Evolutionary conservation across 2,113 vertebrate species (phyloP), one percentile per base, ranked within the genome.

Genomic region (Leucosticte australis): DNA sequence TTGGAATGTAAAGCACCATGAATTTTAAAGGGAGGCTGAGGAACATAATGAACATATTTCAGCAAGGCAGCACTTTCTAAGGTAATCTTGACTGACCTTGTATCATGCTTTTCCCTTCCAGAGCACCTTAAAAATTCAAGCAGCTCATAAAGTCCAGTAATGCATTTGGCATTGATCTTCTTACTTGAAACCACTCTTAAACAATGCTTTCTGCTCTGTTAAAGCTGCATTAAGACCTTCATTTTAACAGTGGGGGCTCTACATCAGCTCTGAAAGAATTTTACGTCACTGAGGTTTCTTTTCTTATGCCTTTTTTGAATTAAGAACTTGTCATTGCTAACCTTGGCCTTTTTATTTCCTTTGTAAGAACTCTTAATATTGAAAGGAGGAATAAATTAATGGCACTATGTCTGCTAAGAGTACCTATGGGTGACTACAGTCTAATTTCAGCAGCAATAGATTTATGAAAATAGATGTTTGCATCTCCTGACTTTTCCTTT

Each of bases 151-250:
- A 90, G 64, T 49, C n/a, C 85, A 90, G 78, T 94, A 95, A 95
- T 75, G 79, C 47, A 93, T 86, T 83, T 78, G 69, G 80, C 88
- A 96, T 93, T 81, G 92, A 96, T 96, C 90, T 65, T 83, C 73
- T 71, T 71, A 78, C 31, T 77, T 75, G 70, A 88, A 90, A 86
- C 26, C 46, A 69, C 27, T 77, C 76, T 42, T 64, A 83, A 16
- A 82, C 49, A 91, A 93, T 57, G 57, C 37, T 95, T 92, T 94
- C 91, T 88, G 82, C 88, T 86, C 85, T 0, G 0, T 65, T 91
- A 73, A 82, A 84, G 75, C 84, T 88, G 30, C 84, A 89, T 69
- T 80, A 87, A 95, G 74, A 80, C n/a, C 16, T 94, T 79, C 10
- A 83, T 79, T 94, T 83, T 82, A 91, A 84, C 55, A 87, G 50